Evolutionary conservation across 1,140 invertebrate species (phyloP).

Genomic region (Solenopsis invicta): DNA sequence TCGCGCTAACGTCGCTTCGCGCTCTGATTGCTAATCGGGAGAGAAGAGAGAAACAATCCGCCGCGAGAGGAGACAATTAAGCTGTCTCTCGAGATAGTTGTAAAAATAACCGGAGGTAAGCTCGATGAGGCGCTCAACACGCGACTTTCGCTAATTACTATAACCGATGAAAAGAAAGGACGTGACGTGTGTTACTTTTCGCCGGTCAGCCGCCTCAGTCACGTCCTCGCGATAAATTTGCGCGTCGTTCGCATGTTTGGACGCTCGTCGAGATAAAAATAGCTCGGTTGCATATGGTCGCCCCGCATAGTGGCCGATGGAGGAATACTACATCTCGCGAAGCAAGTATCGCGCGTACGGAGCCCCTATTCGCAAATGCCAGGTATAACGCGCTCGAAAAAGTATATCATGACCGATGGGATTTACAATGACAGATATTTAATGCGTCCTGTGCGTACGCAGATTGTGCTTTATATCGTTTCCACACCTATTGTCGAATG

Average conservation of each 20-base stretch:
- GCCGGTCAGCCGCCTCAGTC: conserved; percentile 24
- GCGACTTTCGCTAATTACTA: conserved; percentile 21
- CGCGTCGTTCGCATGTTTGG: conserved; percentile 6
- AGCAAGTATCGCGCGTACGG: background rate
- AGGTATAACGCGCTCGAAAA: background rate
- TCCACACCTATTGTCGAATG: background rate
- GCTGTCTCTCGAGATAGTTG: background rate
- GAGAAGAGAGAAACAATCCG: conserved; percentile 10
- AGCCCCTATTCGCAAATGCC: background rate
- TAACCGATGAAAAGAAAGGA: background rate
- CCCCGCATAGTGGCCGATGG: background rate
- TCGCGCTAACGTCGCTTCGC: conserved; percentile 9
- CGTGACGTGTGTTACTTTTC: background rate
- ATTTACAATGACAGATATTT: background rate
- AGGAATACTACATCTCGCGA: background rate
- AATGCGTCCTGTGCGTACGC: background rate
- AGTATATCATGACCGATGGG: background rate
- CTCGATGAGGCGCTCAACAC: conserved; percentile 6
- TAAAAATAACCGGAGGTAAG: conserved; percentile 6
- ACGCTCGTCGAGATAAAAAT: conserved; percentile 16
- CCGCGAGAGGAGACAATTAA: conserved; percentile 1
- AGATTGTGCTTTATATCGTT: background rate
- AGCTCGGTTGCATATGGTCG: conserved; percentile 16
- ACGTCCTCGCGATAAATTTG: conserved; percentile 29
- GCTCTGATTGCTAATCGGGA: conserved; percentile 29